A percentile compares a stretch with the other conserved stretches of the same genome.
phyloP scores from a whole-genome alignment of 2,888 invertebrate species.

The Apocheima hispidaria region DNA sequence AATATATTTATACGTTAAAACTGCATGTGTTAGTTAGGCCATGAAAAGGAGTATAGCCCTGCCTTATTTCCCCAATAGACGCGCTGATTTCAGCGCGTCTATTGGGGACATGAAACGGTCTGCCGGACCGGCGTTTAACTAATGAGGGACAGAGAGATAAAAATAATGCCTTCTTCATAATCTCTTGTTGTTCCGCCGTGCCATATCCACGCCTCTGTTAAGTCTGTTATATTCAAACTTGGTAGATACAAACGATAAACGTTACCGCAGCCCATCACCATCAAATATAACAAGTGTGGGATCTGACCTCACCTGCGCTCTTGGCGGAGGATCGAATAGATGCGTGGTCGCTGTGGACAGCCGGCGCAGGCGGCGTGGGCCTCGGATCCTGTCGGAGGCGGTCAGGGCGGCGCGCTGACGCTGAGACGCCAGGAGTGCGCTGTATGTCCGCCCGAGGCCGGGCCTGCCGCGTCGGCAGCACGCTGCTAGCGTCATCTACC shows the following conservation, averaged over 20 bases:
- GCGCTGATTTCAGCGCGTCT: too few relatives aligned
- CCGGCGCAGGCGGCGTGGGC: conserved; percentile 65
- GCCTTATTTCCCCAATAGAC: too few relatives aligned
- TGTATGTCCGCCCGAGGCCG: conserved; percentile 66
- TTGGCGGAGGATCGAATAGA: conserved; percentile 72
- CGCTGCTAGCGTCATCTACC: conserved; percentile 73
- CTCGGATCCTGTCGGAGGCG: conserved; percentile 54
- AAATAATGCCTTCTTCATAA: too few relatives aligned
- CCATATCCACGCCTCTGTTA: too few relatives aligned
- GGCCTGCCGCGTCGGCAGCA: conserved; percentile 72
- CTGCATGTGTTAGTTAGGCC: too few relatives aligned
- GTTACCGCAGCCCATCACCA: conserved; percentile 44
- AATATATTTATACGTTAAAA: too few relatives aligned
- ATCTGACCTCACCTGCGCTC: conserved; percentile 84
- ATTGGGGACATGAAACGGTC: too few relatives aligned
- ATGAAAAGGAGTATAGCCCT: too few relatives aligned
- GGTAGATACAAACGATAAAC: neutral
- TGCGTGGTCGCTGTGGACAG: conserved; percentile 77
- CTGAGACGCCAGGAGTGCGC: conserved; percentile 60
- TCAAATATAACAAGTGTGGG: conserved; percentile 48
- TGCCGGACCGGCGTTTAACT: too few relatives aligned
- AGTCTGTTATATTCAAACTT: too few relatives aligned
- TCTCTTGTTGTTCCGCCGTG: too few relatives aligned
- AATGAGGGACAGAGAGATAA: too few relatives aligned
- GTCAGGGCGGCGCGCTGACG: conserved; percentile 56